Conservation (phyloP, 2,888 invertebrate genomes). For the Scaptodrosophila latifasciaeformis region DNA sequence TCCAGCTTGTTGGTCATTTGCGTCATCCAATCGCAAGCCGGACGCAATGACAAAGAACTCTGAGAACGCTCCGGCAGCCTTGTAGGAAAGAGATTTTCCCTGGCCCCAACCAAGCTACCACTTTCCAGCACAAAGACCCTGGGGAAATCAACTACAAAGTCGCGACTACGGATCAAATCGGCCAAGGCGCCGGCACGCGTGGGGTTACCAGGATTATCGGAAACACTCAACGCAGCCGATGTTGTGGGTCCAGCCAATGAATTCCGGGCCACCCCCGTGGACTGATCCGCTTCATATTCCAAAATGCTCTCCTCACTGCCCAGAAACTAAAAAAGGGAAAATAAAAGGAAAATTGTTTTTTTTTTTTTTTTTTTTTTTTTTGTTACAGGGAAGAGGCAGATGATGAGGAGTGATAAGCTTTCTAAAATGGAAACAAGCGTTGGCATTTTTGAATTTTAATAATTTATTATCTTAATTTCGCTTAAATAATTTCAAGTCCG, state of each 20-base stretch:
- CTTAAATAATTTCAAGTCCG: too few relatives aligned
- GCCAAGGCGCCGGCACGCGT: conserved; percentile 43
- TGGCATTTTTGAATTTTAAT: conserved; percentile 43
- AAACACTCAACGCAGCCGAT: background rate
- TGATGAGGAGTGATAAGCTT: conserved; percentile 1
- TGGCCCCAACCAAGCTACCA: conserved; percentile 53
- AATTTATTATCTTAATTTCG: background rate
- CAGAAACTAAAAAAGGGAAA: conserved; percentile 83
- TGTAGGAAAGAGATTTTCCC: conserved; percentile 54
- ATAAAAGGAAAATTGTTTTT: conserved; percentile 8
- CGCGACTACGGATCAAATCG: conserved; percentile 67
- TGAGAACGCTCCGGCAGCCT: conserved; percentile 71
- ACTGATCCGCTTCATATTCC: conserved; percentile 79
- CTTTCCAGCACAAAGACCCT: conserved; percentile 65
- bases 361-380: too few relatives aligned
- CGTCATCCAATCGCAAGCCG: conserved; percentile 60
- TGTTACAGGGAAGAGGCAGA: conserved; percentile 2
- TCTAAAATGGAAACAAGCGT: conserved; percentile 31
- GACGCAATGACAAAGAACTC: conserved; percentile 68
- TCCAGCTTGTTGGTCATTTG: conserved; percentile 69
- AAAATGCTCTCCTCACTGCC: conserved; percentile 90
- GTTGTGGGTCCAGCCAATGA: too few relatives aligned
- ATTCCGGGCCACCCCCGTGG: conserved; percentile 46
- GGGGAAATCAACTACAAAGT: conserved; percentile 70
- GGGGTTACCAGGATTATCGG: conserved; percentile 5